These are phyloP conservation scores for Caerostris extrusa DNA, from an alignment of 1,140 invertebrate genomes.

Conservation along the genomic window DNA sequence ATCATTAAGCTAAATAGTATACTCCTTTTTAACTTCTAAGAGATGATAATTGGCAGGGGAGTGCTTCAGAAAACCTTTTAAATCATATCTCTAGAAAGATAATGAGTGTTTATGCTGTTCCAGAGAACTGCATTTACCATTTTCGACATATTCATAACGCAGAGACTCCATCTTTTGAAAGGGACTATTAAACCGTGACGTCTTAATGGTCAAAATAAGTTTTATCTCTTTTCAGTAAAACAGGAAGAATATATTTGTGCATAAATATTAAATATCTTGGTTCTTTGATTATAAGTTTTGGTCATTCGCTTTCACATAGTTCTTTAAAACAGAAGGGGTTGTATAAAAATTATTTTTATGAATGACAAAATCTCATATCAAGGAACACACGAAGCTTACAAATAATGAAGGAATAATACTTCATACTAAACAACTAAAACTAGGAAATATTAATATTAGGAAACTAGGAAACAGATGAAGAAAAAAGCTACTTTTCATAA, in stretches of 20 bases:
- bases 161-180: background rate
- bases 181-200: background rate
- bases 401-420: no score
- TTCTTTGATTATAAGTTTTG: background rate
- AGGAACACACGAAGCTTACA: background rate
- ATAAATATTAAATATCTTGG: background rate
- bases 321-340: background rate
- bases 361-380: background rate
- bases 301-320: background rate
- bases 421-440: no score
- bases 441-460: no score
- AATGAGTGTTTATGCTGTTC: background rate
- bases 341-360: background rate
- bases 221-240: background rate
- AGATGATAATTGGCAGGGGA: background rate
- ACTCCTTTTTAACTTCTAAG: constrained; percentile 14
- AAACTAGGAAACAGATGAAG: no score
- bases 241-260: background rate
- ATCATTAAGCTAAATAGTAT: constrained; percentile 29
- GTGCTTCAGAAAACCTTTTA: constrained; percentile 21
- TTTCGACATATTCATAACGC: background rate
- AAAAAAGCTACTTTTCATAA: no score
- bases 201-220: background rate
- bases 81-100: background rate
- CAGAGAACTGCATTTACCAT: background rate